These are phyloP conservation scores for Antheraea assamensis DNA, from an alignment of 2,888 invertebrate genomes.

Conservation along the genomic window DNA sequence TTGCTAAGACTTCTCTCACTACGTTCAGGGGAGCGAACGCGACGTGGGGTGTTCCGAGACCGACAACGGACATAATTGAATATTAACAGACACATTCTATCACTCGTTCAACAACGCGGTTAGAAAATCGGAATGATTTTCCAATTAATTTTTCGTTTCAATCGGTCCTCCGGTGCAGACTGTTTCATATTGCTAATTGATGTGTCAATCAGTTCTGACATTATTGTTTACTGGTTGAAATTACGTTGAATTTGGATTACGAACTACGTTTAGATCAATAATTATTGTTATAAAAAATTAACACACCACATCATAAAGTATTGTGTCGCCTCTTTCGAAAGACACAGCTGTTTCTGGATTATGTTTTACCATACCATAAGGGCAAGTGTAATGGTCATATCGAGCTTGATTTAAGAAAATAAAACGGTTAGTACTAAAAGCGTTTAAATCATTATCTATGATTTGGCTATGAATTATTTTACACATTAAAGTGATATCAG, in stretches of 20 bases:
- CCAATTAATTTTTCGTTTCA: slow-evolving; percentile 68
- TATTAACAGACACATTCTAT: slow-evolving; percentile 69
- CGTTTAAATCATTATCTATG: too few species aligned
- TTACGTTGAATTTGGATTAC: background rate
- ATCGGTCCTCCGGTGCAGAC: slow-evolving; percentile 32
- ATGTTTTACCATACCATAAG: too few species aligned
- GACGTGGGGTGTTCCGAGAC: background rate
- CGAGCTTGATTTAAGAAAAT: too few species aligned
- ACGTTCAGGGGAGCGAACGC: background rate
- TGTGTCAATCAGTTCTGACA: slow-evolving; percentile 38
- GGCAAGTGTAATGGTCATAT: too few species aligned
- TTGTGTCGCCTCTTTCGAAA: too few species aligned
- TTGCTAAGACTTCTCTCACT: background rate
- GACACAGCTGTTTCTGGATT: too few species aligned
- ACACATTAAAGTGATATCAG: background rate
- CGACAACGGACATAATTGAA: slow-evolving; percentile 55
- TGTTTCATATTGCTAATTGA: slow-evolving; percentile 34
- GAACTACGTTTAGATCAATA: background rate
- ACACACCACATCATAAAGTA: background rate
- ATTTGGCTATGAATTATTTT: too few species aligned
- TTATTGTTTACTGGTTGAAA: background rate
- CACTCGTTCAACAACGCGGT: slow-evolving; percentile 55
- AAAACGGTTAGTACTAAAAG: too few species aligned
- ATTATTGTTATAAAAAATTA: background rate
- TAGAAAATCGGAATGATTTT: slow-evolving; percentile 63